Evolutionary conservation across 37 sponge, comb jelly and placozoan species (phyloP), one percentile per base, ranked within the genome.

Genomic region (Hormiphora californensis): DNA sequence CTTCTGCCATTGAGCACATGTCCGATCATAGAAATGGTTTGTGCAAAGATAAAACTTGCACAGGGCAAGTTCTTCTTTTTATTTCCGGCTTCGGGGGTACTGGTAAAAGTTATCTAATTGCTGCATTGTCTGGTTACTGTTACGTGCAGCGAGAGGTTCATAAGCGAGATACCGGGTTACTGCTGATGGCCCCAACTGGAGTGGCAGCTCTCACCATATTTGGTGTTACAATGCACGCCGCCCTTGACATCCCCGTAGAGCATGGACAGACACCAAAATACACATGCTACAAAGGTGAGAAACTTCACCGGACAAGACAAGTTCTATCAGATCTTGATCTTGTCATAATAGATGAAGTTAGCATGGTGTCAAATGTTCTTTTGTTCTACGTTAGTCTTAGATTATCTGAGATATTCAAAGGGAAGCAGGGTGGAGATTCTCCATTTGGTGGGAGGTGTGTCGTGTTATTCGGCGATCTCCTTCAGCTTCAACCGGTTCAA

Each of bases 331-430:
- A 61, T 30, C 46, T 89, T 5, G 86, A 89, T 36, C n/a, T 87
- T 32, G 23, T 92, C 32, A 89, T 92, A 27, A 87, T 89, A 63
- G 93, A 92, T 41, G 88, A 92, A 51, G 88, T 92, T 5, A 89
- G 89, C 63, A 90, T 92, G 91, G 55, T 90, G 3, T 88, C 87
- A n/a, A 92, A 73, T 69, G 51, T 88, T n/a, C 86, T 46, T 31
- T 54, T 91, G 31, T 36, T 69, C 1, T 88, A 88, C 55, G 55
- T 91, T 15, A 87, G 89, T 43, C 41, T 91, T 35, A 32, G 91
- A 11, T 37, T 91, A 3, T 54, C 49, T 22, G 91, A 91, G 37
- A 36, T 91, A 11, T 89, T 91, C 68, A 69, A 44, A 25, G 4
- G 12, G 21, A 36, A 31, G 11, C 38, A 25, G 9, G n/a, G n/a